A percentile compares a stretch with the other conserved stretches of the same genome.
These are phyloP conservation scores for Hylyphantes graminicola DNA, from an alignment of 1,140 invertebrate species.

Conservation along the genomic window DNA sequence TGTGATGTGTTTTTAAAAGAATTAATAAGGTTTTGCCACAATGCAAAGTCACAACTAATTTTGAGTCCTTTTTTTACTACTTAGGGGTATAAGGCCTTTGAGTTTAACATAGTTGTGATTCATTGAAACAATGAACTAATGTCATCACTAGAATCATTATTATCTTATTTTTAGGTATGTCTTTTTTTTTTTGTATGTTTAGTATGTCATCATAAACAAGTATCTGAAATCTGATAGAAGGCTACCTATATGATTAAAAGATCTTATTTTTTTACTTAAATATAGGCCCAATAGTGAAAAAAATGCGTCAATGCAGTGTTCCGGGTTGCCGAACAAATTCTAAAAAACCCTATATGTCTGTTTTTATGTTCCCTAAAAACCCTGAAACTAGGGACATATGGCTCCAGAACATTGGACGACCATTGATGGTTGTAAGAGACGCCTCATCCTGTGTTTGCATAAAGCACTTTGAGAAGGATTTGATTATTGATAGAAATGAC, in stretches of 20 bases:
- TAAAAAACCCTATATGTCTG: constrained; percentile 36
- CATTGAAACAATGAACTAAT: not conserved
- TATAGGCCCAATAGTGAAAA: not conserved
- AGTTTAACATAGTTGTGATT: not conserved
- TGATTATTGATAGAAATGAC: constrained; percentile 7
- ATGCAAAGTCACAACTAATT: too few relatives aligned
- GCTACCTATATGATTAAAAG: too few relatives aligned
- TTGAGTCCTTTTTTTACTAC: not conserved
- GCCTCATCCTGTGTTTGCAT: constrained; percentile 26
- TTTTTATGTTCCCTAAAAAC: constrained; percentile 39
- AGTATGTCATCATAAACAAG: too few relatives aligned
- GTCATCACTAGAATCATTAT: not conserved
- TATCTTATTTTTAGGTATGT: too few relatives aligned
- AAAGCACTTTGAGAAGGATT: constrained; percentile 35
- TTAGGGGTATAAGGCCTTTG: not conserved
- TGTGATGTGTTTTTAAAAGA: too few relatives aligned
- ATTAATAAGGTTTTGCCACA: too few relatives aligned
- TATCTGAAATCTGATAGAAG: too few relatives aligned
- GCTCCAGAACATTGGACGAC: constrained; percentile 18
- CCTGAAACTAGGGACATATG: constrained; percentile 16
- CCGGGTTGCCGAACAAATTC: constrained; percentile 14
- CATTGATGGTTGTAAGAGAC: constrained; percentile 9
- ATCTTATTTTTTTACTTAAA: not conserved
- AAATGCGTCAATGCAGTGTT: constrained; percentile 34
- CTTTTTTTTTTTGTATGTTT: too few relatives aligned